Base-by-base conservation (phyloP, 2,113 vertebrate genomes). In the Puffinus mauretanicus region DNA sequence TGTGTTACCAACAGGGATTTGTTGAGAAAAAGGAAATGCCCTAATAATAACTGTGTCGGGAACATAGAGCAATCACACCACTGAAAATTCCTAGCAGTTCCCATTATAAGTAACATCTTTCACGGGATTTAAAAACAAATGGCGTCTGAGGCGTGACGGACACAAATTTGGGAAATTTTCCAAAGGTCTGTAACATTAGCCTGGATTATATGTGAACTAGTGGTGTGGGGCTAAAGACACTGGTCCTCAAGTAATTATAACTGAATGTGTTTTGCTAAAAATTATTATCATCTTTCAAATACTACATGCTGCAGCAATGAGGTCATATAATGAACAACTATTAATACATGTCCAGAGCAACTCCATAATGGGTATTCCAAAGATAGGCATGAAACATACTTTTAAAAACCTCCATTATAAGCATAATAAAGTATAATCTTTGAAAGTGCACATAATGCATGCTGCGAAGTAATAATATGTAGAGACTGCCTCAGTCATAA, bases 391-490 rank as follows among this genome's bases (percentile, higher is more conserved):
- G 49, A 96, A 90, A 88, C 27, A 11, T 86, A 22, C 60, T 94
- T 94, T 78, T 73, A 19, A 89, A 95, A 94, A 75, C 12, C 61
- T 75, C 64, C 38, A 30, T 85, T 90, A 24, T 49, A 83, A 86
- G 8, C 42, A 44, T 64, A 89, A 67, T 81, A 44, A 92, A 72
- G 25, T 70, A 44, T 83, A 57, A 69, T 90, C 82, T 97, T 89
- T 3, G 9, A 49, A 91, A 83, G 73, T 30, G 82, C 55, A 47
- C n/a, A 67, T 79, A 88, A 79, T 82, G n/a, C 47, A 25, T 90
- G 54, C 78, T 79, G 40, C 9, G 9, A 76, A 92, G 47, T 61
- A 93, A 34, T 49, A 54, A 25, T 52, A 34, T 24, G 8, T 69
- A 44, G 92, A 54, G 66, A 75, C 34, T 92, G 25, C 42, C 40